Conservation (phyloP, 2,888 invertebrate species). For the Loripinus fragilis region DNA sequence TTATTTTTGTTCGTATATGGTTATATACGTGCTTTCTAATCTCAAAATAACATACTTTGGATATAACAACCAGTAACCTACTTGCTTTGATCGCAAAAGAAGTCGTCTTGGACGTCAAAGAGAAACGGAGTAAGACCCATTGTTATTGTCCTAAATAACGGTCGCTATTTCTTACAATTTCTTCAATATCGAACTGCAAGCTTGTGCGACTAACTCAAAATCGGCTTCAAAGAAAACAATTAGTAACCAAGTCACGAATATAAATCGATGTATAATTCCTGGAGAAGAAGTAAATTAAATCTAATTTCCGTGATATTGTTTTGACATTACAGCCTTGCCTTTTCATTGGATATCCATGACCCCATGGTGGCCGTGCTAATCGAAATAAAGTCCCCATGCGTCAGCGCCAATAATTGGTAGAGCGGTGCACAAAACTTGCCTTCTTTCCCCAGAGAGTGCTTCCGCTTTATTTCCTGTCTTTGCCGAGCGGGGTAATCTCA, state of each 20-base stretch:
- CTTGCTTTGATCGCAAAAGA: too few relatives aligned
- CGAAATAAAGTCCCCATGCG: conserved; percentile 59
- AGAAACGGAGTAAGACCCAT: too few relatives aligned
- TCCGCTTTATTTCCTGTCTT: conserved; percentile 63
- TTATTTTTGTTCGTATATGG: too few relatives aligned
- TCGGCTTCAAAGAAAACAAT: conserved; percentile 53
- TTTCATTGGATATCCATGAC: conserved; percentile 59
- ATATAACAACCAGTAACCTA: too few relatives aligned
- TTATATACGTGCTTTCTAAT: too few relatives aligned
- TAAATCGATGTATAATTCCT: conserved; percentile 62
- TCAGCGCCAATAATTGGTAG: conserved; percentile 55
- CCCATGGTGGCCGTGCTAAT: conserved; percentile 55
- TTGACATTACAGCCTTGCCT: conserved; percentile 58
- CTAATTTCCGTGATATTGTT: conserved; percentile 65
- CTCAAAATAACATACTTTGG: too few relatives aligned
- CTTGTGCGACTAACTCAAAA: background rate
- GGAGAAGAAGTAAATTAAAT: conserved; percentile 60
- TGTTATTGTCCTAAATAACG: background rate
- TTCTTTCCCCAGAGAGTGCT: conserved; percentile 56
- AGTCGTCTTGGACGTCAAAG: too few relatives aligned
- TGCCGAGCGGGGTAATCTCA: conserved; percentile 55
- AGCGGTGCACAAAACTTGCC: conserved; percentile 54
- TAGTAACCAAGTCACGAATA: conserved; percentile 59
- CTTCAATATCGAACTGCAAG: conserved; percentile 10
- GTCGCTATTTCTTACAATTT: background rate